phyloP scores from a whole-genome alignment of 2,888 invertebrate genomes.

The Hyposoter dolosus region DNA sequence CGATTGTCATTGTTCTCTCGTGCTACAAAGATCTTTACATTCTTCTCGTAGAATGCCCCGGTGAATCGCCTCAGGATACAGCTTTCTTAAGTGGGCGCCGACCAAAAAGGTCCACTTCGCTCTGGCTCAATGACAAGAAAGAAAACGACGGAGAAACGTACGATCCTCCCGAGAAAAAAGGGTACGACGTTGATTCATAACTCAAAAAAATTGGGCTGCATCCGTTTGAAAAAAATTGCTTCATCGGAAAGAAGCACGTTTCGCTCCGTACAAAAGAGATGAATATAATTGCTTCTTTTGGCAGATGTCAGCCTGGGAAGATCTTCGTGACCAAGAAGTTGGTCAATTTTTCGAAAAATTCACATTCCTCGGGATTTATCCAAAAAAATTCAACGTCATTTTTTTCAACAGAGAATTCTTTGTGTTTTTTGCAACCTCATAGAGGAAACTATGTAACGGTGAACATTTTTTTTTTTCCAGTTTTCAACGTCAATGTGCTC shows the following conservation, averaged over 20 bases:
- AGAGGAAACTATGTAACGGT: too few species aligned
- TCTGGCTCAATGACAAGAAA: not conserved
- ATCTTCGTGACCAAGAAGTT: not conserved
- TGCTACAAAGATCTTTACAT: slow-evolving; percentile 35
- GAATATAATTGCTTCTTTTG: not conserved
- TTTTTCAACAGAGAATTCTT: not conserved
- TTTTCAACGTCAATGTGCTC: too few species aligned
- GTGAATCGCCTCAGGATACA: slow-evolving; percentile 33
- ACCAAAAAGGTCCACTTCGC: slow-evolving; percentile 21
- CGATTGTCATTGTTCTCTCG: slow-evolving; percentile 60
- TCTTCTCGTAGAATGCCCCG: slow-evolving; percentile 24
- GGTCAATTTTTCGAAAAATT: not conserved
- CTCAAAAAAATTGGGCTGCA: not conserved
- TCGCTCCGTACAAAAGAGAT: not conserved
- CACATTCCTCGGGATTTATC: not conserved
- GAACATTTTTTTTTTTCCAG: too few species aligned
- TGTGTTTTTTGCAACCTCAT: too few species aligned
- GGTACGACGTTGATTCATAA: slow-evolving; percentile 15
- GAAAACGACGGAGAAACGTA: not conserved
- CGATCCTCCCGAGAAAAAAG: not conserved
- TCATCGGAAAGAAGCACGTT: not conserved
- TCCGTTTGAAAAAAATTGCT: not conserved
- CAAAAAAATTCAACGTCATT: not conserved
- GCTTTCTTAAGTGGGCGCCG: slow-evolving; percentile 28
- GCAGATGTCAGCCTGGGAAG: not conserved